Evolutionary conservation across 2,797 vertebrate species (phyloP).

Genomic region (Xyrichtys novacula): DNA sequence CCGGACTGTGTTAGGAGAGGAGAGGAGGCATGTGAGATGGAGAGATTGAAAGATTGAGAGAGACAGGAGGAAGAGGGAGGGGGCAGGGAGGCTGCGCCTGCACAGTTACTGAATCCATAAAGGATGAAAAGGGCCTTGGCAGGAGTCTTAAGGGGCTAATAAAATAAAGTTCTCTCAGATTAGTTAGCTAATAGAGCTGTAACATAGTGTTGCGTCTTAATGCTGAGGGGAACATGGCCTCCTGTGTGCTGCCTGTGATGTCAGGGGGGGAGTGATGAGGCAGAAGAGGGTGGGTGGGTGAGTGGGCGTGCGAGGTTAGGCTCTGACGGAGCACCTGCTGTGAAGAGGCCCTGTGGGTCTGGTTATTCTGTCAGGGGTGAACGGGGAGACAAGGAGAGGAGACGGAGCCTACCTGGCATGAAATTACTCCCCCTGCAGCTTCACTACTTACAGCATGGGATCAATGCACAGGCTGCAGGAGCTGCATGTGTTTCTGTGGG

Average conservation of each 20-base stretch:
- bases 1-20: constrained; percentile 41
- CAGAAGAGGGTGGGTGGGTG: constrained; percentile 32
- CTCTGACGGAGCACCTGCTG: constrained; percentile 62
- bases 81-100: constrained; percentile 47
- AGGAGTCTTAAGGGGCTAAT: constrained; percentile 83
- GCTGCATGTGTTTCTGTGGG: constrained; percentile 39
- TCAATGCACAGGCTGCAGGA: constrained; percentile 40
- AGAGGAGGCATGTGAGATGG: constrained; percentile 71
- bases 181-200: constrained; percentile 86
- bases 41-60: constrained; percentile 75
- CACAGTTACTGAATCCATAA: constrained; percentile 81
- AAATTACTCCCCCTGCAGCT: constrained; percentile 63
- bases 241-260: constrained; percentile 56
- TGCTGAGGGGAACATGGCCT: constrained; percentile 64
- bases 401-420: constrained; percentile 60
- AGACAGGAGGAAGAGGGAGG: constrained; percentile 66
- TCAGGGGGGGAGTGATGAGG: constrained; percentile 48
- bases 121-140: constrained; percentile 82
- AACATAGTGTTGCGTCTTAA: constrained; percentile 76
- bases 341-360: constrained; percentile 69
- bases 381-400: constrained; percentile 46
- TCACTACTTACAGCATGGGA: constrained; percentile 45
- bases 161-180: constrained; percentile 84
- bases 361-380: constrained; percentile 71
- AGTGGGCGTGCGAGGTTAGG: constrained; percentile 23